These are phyloP conservation scores for Hyalella azteca DNA, from an alignment of 2,888 invertebrate species.

Conservation along the genomic window DNA sequence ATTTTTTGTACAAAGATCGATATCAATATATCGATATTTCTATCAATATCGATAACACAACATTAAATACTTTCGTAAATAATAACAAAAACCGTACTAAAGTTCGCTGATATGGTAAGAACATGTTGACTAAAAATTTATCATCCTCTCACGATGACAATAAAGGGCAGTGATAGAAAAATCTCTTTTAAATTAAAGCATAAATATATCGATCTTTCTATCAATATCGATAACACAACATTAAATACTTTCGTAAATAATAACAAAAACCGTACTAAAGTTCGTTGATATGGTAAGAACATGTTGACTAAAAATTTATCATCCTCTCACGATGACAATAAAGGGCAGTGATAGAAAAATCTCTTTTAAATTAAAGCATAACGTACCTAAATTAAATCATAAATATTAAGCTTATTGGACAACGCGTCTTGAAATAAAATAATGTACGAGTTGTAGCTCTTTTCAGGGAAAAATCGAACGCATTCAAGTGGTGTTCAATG, in stretches of 20 bases:
- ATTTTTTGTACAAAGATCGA: too few relatives aligned
- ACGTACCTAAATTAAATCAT: too few relatives aligned
- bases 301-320: neutral
- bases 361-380: neutral
- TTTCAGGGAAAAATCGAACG: too few relatives aligned
- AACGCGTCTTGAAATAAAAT: too few relatives aligned
- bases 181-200: neutral
- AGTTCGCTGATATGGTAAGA: neutral
- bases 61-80: neutral
- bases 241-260: neutral
- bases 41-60: too few relatives aligned
- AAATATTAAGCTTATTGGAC: too few relatives aligned
- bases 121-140: neutral
- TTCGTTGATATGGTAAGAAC: neutral
- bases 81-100: neutral
- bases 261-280: neutral
- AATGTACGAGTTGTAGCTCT: too few relatives aligned
- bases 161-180: constrained; percentile 1
- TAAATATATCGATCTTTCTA: too few relatives aligned
- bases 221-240: too few relatives aligned
- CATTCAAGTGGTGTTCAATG: too few relatives aligned
- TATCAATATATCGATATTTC: too few relatives aligned
- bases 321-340: neutral
- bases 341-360: neutral
- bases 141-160: neutral